Evolutionary conservation across 2,888 invertebrate species (phyloP), one percentile per base, ranked within the genome.

Genomic region (Nymphalis c-album): DNA sequence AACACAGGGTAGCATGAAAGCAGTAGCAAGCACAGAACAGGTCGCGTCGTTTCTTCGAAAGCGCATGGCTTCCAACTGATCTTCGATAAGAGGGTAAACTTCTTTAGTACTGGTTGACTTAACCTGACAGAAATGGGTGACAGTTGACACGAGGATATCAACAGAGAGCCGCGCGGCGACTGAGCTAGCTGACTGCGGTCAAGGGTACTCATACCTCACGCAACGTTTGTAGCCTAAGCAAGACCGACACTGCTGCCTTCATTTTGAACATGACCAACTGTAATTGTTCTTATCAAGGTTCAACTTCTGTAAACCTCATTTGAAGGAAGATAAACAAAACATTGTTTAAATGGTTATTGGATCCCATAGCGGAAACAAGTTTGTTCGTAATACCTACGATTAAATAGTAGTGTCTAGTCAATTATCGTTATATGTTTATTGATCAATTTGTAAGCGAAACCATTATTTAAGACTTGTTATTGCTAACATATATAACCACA

Each of bases 141-240:
- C 40, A 57, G 57, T 40, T 57, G 73, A 75, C 74, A 81, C 90
- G 90, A 87, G 86, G 85, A 81, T 86, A 78, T 83, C 70, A 83
- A 74, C 75, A 78, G 81, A 84, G 79, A 85, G 88, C 78, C 86
- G 87, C 84, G 86, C 82, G 80, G 79, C 83, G 85, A 90, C 90
- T 90, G 71, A 69, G 67, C 67, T 67, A 64, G 50, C 31, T 57
- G 67, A 65, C 77, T 76, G 74, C 87, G 87, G 87, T 87, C 88
- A 88, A 88, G 88, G 88, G 85, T 87, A 84, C 77, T 80, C 79
- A 47, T 57, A 60, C 45, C 64, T 64, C 57, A 58, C 62, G 20
- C 46, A 62, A 47, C 70, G 62, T 17, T 60, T 48, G 63, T 55
- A 58, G 40, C 59, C 53, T 53, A 67, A 64, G 48, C 58, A 48